Base-by-base conservation (phyloP, 2,888 invertebrate species). In the Pseudococcus jackbeardsleyi region DNA sequence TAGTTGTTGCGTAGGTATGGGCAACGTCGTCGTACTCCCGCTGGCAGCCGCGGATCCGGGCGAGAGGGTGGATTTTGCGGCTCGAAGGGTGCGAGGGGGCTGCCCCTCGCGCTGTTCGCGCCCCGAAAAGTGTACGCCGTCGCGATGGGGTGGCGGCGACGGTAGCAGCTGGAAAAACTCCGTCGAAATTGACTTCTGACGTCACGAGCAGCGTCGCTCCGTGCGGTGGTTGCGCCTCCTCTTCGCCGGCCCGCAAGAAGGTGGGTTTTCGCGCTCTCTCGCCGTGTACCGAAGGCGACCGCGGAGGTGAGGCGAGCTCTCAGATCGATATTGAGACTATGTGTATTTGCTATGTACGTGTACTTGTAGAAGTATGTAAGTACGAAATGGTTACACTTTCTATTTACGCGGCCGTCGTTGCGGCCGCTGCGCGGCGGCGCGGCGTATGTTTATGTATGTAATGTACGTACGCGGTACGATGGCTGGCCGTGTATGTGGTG, bases 101-200 rank as follows among this genome's bases (percentile, higher is more conserved):
- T 4, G 59, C 59, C 11, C 54, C 17, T 59, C 59, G 59, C 19
- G 19, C 0, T 59, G 6, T 6, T 50, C 8, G 50, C 50, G 50
- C 12, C 11, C 11, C 50, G 50, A 50, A 19, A 19, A 19, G 19
- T 11, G 72, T 33, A 17, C 17, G 26, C 5, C 72, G 72, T 72
- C 33, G 33, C 19, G 59, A 5, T 19, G 59, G 26, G 26, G 26
- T 33, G 26, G 26, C 26, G 26, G 26, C 26, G 59, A 19, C 9
- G 59, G 72, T 72, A 39, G 72, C 72, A 39, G 72, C 72, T 72
- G 72, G 72, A 72, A 72, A 72, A 72, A 39, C 33, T 72, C 39
- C 59, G 39, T 72, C 72, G 72, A 72, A 59, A 72, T 79, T 79
- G 79, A 79, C 79, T 79, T 79, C 79, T 79, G 79, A 79, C 79